Percentiles rank a stretch among this genome's conserved stretches.
Conservation (phyloP, 1,140 invertebrate genomes). For the Colletes latitarsis region DNA sequence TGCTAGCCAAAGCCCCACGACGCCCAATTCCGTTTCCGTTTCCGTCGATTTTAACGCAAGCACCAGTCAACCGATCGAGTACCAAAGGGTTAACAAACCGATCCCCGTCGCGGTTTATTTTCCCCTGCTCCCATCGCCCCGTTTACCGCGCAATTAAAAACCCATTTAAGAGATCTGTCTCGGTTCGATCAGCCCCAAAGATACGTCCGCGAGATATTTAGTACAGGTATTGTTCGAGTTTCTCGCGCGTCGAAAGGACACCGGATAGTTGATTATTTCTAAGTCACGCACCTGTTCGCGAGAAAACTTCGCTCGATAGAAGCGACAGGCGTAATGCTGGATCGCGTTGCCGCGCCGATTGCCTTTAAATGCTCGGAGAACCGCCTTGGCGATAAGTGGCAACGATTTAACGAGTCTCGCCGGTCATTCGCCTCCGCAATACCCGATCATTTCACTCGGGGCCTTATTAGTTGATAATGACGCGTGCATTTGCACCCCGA, state of each 20-base stretch:
- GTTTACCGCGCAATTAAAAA: too few relatives aligned
- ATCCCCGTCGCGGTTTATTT: too few relatives aligned
- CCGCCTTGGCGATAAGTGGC: slow-evolving; percentile 47
- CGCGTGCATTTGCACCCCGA: slow-evolving; percentile 36
- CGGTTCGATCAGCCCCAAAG: too few relatives aligned
- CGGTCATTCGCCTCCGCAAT: slow-evolving; percentile 57
- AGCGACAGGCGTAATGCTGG: slow-evolving; percentile 22
- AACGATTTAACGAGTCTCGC: slow-evolving; percentile 56
- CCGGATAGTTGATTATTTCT: not conserved
- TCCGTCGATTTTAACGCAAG: not conserved
- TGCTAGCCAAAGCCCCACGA: slow-evolving; percentile 3
- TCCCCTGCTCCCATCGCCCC: too few relatives aligned
- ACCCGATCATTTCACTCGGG: slow-evolving; percentile 51
- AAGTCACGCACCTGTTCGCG: not conserved
- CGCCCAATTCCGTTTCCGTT: not conserved
- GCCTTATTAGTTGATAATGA: slow-evolving; percentile 45
- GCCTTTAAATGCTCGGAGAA: slow-evolving; percentile 43
- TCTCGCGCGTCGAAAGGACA: too few relatives aligned
- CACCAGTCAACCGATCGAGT: too few relatives aligned
- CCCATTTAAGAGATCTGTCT: too few relatives aligned
- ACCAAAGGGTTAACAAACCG: too few relatives aligned
- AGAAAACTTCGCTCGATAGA: not conserved
- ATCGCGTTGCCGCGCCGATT: slow-evolving; percentile 28
- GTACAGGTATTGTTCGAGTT: too few relatives aligned
- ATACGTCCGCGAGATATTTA: too few relatives aligned